Base-by-base conservation (phyloP, 2,797 vertebrate genomes). In the Cyprinodon diabolis region DNA sequence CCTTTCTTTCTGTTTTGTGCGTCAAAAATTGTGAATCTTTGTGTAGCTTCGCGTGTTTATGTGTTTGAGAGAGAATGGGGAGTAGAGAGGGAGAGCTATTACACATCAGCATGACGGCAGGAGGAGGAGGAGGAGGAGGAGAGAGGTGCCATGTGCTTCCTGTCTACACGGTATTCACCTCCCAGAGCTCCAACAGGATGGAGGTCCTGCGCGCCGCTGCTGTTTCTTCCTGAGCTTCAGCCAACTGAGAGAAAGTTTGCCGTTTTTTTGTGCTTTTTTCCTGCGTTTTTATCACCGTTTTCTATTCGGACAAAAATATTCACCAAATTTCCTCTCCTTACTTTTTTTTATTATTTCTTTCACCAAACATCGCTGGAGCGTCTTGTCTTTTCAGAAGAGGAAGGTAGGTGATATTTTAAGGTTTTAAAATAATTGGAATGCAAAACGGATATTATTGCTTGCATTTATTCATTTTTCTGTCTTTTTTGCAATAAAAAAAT, bases 111-210 rank as follows among this genome's bases (percentile, higher is more conserved):
- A 62, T 74, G 72, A 74, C 71, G 75, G 69, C 71, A 54, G 72
- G 54, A 15, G 75, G 35, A 77, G 17, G 68, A n/a, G 83, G 56
- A 74, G 25, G 83, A 60, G 35, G 62, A 30, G 52, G 92, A 86
- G 94, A 89, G 93, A 93, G 86, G 88, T 90, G 90, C 94, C 94
- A 95, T 93, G 94, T 94, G 95, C 93, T 93, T 94, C 94, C 91
- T 93, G 91, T 91, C 83, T 91, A 19, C 83, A 56, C 74, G 87
- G 90, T 91, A 92, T 85, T 94, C 91, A 92, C 92, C 92, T 93
- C 80, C 89, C 90, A 84, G 84, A 88, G 90, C 90, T 87, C 88
- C 89, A 81, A 69, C 90, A 84, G 92, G 92, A 94, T 95, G 92
- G 94, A 89, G 79, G 86, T 90, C 73, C 91, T 88, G 83, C 57